Conservation (phyloP, 2,888 invertebrate genomes). For the Scotopteryx bipunctaria region DNA sequence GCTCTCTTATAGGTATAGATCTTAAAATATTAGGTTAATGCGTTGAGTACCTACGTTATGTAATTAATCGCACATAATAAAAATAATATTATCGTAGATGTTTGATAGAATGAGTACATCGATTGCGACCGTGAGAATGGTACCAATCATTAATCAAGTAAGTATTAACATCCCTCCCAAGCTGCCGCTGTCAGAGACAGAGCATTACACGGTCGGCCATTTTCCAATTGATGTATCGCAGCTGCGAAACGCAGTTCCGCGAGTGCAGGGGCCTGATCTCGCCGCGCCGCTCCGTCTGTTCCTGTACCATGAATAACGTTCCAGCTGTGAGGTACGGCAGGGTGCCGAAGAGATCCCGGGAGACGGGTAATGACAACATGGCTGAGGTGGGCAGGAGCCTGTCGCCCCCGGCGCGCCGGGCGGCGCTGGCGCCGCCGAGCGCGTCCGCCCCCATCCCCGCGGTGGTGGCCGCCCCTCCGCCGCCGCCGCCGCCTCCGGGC, state of each 20-base stretch:
- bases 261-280: conserved; percentile 50
- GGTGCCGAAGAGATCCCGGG: conserved; percentile 96
- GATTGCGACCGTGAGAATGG: conserved; percentile 9
- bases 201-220: conserved; percentile 47
- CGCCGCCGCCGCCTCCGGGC: neutral
- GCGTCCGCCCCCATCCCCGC: neutral
- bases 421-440: conserved; percentile 41
- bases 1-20: too few species aligned
- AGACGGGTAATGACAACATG: conserved; percentile 61
- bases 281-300: conserved; percentile 9
- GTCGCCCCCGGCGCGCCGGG: conserved; percentile 18
- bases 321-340: conserved; percentile 97
- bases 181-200: conserved; percentile 15
- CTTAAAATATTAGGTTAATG: too few species aligned
- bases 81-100: too few species aligned
- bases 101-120: neutral
- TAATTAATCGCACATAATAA: too few species aligned
- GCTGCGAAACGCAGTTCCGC: conserved; percentile 38
- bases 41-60: too few species aligned
- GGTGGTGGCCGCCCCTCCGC: neutral
- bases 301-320: conserved; percentile 31
- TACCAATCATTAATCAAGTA: neutral
- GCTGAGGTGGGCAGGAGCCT: conserved; percentile 9
- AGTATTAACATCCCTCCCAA: conserved; percentile 10
- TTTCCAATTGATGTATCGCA: conserved; percentile 62